Base-by-base conservation (phyloP, 2,113 vertebrate species). In the Indicator indicator region DNA sequence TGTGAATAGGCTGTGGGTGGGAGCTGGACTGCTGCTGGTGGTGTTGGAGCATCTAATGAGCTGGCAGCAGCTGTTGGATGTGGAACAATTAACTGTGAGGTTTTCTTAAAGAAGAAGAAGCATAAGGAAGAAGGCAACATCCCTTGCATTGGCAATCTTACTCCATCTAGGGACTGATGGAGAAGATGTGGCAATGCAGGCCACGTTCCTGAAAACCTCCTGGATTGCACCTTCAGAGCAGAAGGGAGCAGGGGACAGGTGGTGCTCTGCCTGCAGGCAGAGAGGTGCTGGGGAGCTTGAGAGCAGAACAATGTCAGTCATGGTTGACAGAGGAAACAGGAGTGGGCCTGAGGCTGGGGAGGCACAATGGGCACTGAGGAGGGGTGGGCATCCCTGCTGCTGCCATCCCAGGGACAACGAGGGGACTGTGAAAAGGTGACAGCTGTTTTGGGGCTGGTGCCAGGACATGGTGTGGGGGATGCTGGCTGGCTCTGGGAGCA, bases 1-100 rank as follows among this genome's bases (percentile, higher is more conserved):
- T 1, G 1, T 67, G 32, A 42, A 13, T 0, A 2, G 38, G 38
- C 28, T 1, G 1, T 0, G 3, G 56, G 32, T 46, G 54, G 54
- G 28, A 54, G 23, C 26, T 59, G 62, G 16, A 16, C 1, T 67
- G 33, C 23, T 52, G 33, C 5, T 32, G 58, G 26, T 18, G 56
- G 14, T 52, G 36, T 8, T 44, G 42, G 33, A 40, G 46, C 2
- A 0, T 38, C 12, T 55, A 30, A n/a, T 7, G 56, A 65, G 58
- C 44, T 76, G 64, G 23, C 0, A 2, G 19, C 36, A 52, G 36
- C 15, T 76, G 1, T 21, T 14, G 36, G n/a, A 9, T 28, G 16
- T 72, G 60, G 24, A 65, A 50, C 1, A 2, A 20, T 38, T 40
- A 63, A 63, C 60, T 28, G 12, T 12, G 50, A 42, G 42, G 36